Percentiles rank a stretch among this genome's conserved stretches.
Conservation (phyloP, 2,797 vertebrate genomes). For the Menidia menidia region DNA sequence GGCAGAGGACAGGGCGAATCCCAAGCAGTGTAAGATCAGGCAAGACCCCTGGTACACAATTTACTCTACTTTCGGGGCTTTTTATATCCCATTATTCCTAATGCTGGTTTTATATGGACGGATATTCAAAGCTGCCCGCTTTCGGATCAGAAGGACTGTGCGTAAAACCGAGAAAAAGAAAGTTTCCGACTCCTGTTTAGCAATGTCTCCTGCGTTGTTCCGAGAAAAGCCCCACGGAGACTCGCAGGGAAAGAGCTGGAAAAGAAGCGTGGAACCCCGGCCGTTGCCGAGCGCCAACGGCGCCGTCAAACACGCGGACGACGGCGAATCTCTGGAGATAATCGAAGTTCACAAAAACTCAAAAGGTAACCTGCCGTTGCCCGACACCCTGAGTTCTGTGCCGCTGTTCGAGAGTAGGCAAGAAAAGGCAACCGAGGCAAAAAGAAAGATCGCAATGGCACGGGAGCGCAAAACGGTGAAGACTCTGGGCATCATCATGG, state of each 20-base stretch:
- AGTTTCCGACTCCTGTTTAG: constrained; percentile 79
- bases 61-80: constrained; percentile 95
- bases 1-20: constrained; percentile 89
- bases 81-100: constrained; percentile 93
- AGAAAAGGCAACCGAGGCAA: constrained; percentile 90
- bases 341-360: constrained; percentile 89
- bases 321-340: constrained; percentile 90
- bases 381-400: constrained; percentile 76
- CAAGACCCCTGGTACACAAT: constrained; percentile 93
- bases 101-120: constrained; percentile 96
- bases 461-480: constrained; percentile 97
- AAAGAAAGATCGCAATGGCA: constrained; percentile 93
- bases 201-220: constrained; percentile 80
- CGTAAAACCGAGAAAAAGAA: constrained; percentile 84
- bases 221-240: constrained; percentile 85
- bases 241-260: constrained; percentile 83
- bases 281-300: constrained; percentile 84
- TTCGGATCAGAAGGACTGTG: constrained; percentile 94
- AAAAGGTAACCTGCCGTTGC: constrained; percentile 86
- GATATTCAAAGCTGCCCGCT: constrained; percentile 95
- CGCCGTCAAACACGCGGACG: constrained; percentile 86
- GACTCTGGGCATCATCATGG: constrained; percentile 98
- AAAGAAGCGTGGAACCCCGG: constrained; percentile 84
- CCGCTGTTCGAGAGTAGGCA: constrained; percentile 86
- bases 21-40: constrained; percentile 90